Percentiles rank a stretch among this genome's conserved stretches.
Conservation (phyloP, 2,797 vertebrate species). For the Acanthurus lineatus region DNA sequence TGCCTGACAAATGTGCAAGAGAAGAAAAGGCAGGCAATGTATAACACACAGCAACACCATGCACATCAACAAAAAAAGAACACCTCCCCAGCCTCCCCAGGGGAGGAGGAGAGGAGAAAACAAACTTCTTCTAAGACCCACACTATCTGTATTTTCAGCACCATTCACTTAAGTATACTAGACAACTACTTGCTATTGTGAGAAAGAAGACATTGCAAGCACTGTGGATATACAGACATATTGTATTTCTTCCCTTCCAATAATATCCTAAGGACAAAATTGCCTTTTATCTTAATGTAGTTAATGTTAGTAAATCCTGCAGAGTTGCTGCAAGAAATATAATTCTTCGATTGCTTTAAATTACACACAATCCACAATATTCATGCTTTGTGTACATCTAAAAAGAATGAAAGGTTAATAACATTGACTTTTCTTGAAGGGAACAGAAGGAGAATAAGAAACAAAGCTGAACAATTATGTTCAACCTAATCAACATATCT, state of each 20-base stretch:
- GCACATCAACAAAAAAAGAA: slow-evolving; percentile 46
- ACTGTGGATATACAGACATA: not conserved
- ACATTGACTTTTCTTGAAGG: not conserved
- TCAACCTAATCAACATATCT: not conserved
- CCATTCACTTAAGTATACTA: slow-evolving; percentile 25
- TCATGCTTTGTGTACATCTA: not conserved
- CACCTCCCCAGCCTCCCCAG: slow-evolving; percentile 35
- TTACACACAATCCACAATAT: not conserved
- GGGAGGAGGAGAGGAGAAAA: slow-evolving; percentile 33
- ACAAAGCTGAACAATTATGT: not conserved
- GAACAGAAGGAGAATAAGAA: not conserved
- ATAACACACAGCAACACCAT: slow-evolving; percentile 40
- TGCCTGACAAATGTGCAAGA: slow-evolving; percentile 62
- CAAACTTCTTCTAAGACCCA: slow-evolving; percentile 23
- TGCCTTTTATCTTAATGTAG: not conserved
- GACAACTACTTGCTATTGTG: slow-evolving; percentile 1
- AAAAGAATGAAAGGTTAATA: no score
- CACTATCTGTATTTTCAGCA: slow-evolving; percentile 29
- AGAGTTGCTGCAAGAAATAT: not conserved
- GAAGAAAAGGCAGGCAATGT: slow-evolving; percentile 5
- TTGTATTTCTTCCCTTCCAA: not conserved
- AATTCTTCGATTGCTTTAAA: not conserved
- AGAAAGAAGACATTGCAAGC: slow-evolving; percentile 3
- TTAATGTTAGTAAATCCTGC: not conserved
- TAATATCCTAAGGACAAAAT: not conserved